Evolutionary conservation across 2,888 invertebrate genomes (phyloP).

Genomic region (Hermaeophaga mercurialis): DNA sequence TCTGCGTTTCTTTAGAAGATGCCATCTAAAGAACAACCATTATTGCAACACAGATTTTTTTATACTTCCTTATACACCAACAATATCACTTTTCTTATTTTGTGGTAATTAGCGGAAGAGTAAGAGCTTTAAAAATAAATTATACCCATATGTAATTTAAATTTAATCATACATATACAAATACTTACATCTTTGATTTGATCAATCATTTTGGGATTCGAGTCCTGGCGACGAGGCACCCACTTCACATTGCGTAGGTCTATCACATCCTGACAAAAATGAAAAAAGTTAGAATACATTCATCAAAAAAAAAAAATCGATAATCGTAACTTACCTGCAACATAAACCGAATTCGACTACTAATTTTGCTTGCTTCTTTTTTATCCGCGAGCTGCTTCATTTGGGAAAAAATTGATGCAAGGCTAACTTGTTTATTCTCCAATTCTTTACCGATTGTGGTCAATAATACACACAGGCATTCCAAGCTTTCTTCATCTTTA

Average conservation of each 20-base stretch:
- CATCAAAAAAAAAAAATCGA: no score
- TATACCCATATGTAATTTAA: no score
- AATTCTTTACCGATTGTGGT: constrained; percentile 90
- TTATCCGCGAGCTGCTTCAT: constrained; percentile 75
- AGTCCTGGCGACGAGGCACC: constrained; percentile 84
- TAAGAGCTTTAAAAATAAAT: neutral
- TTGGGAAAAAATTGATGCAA: constrained; percentile 67
- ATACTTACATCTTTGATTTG: constrained; percentile 70
- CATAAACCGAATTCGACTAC: constrained; percentile 58
- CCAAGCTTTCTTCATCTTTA: constrained; percentile 86
- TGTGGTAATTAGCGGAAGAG: constrained; percentile 23
- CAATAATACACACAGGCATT: constrained; percentile 90
- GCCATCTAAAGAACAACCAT: neutral
- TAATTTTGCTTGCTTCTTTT: constrained; percentile 64
- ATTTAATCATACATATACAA: no score
- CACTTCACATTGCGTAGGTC: constrained; percentile 83
- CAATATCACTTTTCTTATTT: constrained; percentile 5
- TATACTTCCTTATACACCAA: constrained; percentile 23
- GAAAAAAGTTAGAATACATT: neutral
- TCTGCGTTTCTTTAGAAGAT: constrained; percentile 8
- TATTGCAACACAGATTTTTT: constrained; percentile 16
- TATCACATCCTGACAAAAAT: constrained; percentile 74
- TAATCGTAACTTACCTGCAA: constrained; percentile 33
- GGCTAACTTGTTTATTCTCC: constrained; percentile 62
- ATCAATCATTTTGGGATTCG: constrained; percentile 91